Evolutionary conservation across 2,797 vertebrate genomes (phyloP).

Genomic region (Valencia hispanica): DNA sequence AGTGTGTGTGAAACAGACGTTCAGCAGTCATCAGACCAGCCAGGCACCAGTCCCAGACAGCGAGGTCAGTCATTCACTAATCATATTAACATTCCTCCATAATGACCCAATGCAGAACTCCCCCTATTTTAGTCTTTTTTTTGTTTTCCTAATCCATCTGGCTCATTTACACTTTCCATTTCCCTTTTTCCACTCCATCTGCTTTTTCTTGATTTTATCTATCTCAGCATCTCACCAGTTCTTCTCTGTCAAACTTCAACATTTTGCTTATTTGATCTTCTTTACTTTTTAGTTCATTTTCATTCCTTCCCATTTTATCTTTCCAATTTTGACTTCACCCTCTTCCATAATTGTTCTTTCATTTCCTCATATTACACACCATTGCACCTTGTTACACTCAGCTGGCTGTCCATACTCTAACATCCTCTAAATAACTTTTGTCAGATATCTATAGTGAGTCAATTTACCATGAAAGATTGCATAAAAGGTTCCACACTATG

Average conservation of each 20-base stretch:
- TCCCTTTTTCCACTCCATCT: slow-evolving; percentile 11
- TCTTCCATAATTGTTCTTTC: slow-evolving; percentile 2
- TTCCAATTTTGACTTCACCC: neutral
- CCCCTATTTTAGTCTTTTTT: slow-evolving; percentile 37
- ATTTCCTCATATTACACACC: slow-evolving; percentile 32
- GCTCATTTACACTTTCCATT: slow-evolving; percentile 38
- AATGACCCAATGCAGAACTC: slow-evolving; percentile 77
- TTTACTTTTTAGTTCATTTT: slow-evolving; percentile 17
- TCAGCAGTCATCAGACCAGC: slow-evolving; percentile 62
- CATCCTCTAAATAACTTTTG: neutral
- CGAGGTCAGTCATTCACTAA: slow-evolving; percentile 79
- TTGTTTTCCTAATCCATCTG: slow-evolving; percentile 45
- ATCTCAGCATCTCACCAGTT: slow-evolving; percentile 26
- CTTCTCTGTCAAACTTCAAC: slow-evolving; percentile 15
- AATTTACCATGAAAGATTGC: neutral
- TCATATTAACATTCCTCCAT: slow-evolving; percentile 85
- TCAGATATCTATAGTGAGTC: neutral
- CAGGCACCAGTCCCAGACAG: slow-evolving; percentile 75
- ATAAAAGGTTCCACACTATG: neutral
- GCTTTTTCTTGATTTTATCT: slow-evolving; percentile 39
- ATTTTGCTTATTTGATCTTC: slow-evolving; percentile 35
- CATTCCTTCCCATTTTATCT: neutral
- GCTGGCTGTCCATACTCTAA: neutral
- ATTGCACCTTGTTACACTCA: slow-evolving; percentile 13
- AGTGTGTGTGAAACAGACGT: slow-evolving; percentile 46